A percentile compares a stretch with the other conserved stretches of the same genome.
Conservation (phyloP, 2,888 invertebrate species). For the Yponomeuta sedellus region DNA sequence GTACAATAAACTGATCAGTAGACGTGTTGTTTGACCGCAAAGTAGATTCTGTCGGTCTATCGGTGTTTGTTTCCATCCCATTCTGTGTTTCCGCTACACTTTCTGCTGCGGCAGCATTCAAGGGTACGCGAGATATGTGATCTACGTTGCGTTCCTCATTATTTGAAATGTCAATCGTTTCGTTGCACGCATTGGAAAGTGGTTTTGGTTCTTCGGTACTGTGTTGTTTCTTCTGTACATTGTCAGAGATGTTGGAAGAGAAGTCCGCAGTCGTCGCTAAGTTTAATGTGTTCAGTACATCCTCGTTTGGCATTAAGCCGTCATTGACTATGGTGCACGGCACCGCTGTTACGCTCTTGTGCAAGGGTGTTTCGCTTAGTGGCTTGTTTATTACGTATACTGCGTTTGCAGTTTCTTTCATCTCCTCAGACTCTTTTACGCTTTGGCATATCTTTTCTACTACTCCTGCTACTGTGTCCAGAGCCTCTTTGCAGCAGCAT, state of each 20-base stretch:
- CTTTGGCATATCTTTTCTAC: background rate
- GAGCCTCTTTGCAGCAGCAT: background rate
- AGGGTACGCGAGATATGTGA: background rate
- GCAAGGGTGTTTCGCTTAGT: background rate
- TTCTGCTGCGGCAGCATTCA: too few species aligned
- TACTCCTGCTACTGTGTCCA: background rate
- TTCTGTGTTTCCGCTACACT: too few species aligned
- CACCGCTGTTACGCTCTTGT: background rate
- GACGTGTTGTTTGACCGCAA: background rate
- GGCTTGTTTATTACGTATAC: background rate
- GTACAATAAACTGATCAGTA: conserved; percentile 15
- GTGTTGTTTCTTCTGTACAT: background rate
- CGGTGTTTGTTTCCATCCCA: background rate
- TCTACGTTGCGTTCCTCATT: background rate
- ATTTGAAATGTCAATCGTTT: background rate
- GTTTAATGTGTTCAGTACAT: background rate
- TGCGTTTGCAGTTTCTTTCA: background rate
- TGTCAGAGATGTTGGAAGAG: too few species aligned
- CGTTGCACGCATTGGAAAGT: too few species aligned
- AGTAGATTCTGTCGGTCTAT: background rate
- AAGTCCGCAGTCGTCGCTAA: background rate
- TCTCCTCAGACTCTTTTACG: background rate
- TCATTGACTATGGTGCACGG: background rate
- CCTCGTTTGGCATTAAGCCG: background rate
- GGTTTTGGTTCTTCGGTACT: background rate